Conservation (phyloP, 1,140 invertebrate species). For the Glossosoma conforme region DNA sequence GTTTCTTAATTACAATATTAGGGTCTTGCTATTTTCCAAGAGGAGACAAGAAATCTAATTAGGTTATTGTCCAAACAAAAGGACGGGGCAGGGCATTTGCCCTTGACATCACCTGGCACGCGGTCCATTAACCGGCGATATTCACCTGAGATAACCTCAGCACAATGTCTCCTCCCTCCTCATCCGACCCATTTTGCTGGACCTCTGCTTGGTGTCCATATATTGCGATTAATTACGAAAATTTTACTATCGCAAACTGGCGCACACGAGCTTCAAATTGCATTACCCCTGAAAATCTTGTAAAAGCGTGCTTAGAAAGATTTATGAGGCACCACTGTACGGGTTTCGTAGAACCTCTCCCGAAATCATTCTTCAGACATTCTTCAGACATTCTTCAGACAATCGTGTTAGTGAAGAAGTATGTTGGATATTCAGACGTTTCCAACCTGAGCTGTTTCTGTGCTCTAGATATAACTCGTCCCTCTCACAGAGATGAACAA, state of each 20-base stretch:
- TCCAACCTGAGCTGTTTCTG: constrained; percentile 3
- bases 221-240: constrained; percentile 29
- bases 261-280: constrained; percentile 25
- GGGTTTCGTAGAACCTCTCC: constrained; percentile 13
- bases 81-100: background rate
- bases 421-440: constrained; percentile 7
- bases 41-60: background rate
- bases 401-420: constrained; percentile 2
- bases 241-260: constrained; percentile 12
- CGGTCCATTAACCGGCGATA: constrained; percentile 5
- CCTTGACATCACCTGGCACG: constrained; percentile 18
- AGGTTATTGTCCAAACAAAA: background rate
- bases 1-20: too few species aligned
- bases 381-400: constrained; percentile 27
- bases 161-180: background rate
- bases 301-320: constrained; percentile 17
- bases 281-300: constrained; percentile 24
- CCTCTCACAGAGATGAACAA: too few species aligned
- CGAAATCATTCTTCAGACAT: constrained; percentile 18
- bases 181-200: constrained; percentile 1
- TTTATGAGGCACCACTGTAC: constrained; percentile 18
- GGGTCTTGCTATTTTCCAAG: too few species aligned
- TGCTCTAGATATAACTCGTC: too few species aligned
- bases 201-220: background rate
- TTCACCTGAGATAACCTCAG: background rate